phyloP scores from a whole-genome alignment of 2,888 invertebrate species.

The Eupithecia inturbata region DNA sequence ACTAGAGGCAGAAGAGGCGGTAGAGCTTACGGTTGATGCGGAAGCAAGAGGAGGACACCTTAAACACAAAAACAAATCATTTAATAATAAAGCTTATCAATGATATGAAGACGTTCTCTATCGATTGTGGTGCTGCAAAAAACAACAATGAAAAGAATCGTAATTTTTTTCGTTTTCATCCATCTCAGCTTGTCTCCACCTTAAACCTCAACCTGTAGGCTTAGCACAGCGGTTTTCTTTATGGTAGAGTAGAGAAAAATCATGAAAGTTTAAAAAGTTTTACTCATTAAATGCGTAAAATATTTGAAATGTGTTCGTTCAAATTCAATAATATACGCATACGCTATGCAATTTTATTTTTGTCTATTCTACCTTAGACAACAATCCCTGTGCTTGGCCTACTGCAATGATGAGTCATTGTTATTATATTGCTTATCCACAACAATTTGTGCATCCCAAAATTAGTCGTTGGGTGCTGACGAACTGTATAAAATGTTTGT shows the following conservation, averaged over 20 bases:
- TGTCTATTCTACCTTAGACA: too few relatives aligned
- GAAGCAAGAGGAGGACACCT: neutral
- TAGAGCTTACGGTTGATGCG: neutral
- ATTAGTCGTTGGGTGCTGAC: conserved; percentile 45
- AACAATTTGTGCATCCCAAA: conserved; percentile 49
- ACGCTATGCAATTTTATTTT: too few relatives aligned
- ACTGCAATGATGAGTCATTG: neutral
- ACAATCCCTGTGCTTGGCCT: too few relatives aligned
- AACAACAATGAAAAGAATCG: neutral
- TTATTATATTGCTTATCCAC: neutral
- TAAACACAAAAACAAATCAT: too few relatives aligned
- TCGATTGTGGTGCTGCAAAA: neutral
- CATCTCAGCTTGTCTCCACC: neutral
- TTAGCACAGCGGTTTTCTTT: neutral
- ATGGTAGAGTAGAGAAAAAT: too few relatives aligned
- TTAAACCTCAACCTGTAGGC: neutral
- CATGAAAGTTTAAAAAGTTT: too few relatives aligned
- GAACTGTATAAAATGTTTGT: conserved; percentile 16
- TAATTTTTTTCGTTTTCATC: neutral
- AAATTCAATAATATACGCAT: neutral
- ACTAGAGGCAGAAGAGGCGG: neutral
- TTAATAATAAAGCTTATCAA: neutral
- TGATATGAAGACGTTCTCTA: neutral
- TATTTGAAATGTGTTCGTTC: too few relatives aligned
- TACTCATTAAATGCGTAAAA: too few relatives aligned